Base-by-base conservation (phyloP, 1,140 invertebrate species). In the Triops longicaudatus region DNA sequence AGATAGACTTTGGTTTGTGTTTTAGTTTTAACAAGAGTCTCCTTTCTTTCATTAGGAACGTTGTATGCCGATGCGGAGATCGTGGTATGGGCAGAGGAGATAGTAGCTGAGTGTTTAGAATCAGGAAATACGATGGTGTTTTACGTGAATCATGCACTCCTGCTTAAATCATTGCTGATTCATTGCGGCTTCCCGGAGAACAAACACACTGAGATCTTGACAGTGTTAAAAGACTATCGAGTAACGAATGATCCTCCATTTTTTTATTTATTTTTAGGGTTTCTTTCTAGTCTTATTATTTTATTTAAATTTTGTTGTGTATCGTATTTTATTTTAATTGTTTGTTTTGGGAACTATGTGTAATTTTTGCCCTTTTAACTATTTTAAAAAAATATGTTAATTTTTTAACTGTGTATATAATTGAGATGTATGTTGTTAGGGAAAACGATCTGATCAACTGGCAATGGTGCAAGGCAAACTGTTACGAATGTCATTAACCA, bases 11-110 rank as follows among this genome's bases (percentile, higher is more conserved):
- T 37, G 2, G 31, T 37, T 37, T 37, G 31, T 37, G n/a, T n/a
- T n/a, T n/a, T n/a, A n/a, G n/a, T 37, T 2, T 37, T 37, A 37
- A 37, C 7, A 7, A 4, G 75, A 74, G 44, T 50, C 72, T 76
- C 26, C 31, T 37, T 78, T 77, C 41, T 27, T 26, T 42, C 78
- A 31, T 44, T 80, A 88, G 90, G 88, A 74, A 90, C 89, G 79
- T 84, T 92, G 10, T 87, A 96, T 82, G 88, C 91, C 17, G 95
- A 97, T 84, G 93, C 93, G 2, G 95, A 98, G 83, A 82, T 97
- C 0, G 84, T 96, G n/a, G 88, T 88, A 28, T 88, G 91, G 0
- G 89, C 89, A 85, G 92, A 96, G 84, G 88, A 95, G 12, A 87
- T 93, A 44, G 88, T 88, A 76, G 88, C 92, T 81, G 87, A 37